Evolutionary conservation across 2,888 invertebrate genomes (phyloP).

Genomic region (Lasioglossum lativentre): DNA sequence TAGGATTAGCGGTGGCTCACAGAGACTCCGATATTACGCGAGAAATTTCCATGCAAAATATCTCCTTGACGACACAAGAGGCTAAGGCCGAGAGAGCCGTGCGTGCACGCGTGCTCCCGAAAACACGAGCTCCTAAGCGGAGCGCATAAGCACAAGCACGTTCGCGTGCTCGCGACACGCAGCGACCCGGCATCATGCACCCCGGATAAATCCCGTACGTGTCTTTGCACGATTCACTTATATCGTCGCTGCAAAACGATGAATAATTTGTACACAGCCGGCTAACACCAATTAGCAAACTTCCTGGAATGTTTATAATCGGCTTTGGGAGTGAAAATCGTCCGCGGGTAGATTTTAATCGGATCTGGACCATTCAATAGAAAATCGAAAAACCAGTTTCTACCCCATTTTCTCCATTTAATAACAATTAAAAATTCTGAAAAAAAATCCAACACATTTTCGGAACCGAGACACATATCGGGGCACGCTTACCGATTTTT

Average conservation of each 20-base stretch:
- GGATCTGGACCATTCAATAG: too few species aligned
- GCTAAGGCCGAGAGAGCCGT: slow-evolving; percentile 7
- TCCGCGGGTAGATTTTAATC: too few species aligned
- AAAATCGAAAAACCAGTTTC: too few species aligned
- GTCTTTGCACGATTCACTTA: not conserved
- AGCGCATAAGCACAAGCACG: slow-evolving; percentile 30
- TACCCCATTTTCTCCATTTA: too few species aligned
- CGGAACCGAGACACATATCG: too few species aligned
- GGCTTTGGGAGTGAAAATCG: too few species aligned
- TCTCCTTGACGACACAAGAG: slow-evolving; percentile 26
- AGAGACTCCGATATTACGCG: slow-evolving; percentile 35
- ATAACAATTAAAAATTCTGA: too few species aligned
- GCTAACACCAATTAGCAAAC: not conserved
- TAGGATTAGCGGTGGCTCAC: slow-evolving; percentile 20
- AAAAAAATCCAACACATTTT: too few species aligned
- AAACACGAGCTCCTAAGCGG: not conserved
- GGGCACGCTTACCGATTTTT: too few species aligned
- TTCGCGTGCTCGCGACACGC: not conserved
- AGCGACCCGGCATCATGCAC: slow-evolving; percentile 19
- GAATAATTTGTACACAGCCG: not conserved
- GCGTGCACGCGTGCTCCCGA: slow-evolving; percentile 23
- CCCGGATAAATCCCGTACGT: slow-evolving; percentile 34
- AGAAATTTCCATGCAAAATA: slow-evolving; percentile 40
- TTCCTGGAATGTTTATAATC: too few species aligned
- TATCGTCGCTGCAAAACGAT: not conserved